Conservation (phyloP, 2,113 vertebrate genomes). For the Rhinolophus ferrumequinum region DNA sequence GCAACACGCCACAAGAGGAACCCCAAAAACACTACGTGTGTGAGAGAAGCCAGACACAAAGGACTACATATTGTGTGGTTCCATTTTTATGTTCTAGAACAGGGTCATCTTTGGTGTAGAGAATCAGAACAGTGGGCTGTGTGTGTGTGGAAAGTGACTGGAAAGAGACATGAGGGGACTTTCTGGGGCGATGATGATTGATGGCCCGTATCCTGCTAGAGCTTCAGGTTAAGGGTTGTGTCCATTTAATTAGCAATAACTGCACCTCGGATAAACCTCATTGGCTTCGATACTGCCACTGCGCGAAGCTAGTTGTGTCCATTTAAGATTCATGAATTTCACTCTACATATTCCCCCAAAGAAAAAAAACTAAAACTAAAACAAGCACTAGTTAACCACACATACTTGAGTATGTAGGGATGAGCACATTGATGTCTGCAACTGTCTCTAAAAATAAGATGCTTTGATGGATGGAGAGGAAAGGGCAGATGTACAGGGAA, state of each 20-base stretch:
- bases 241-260: not conserved
- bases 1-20: not conserved
- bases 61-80: not conserved
- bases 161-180: not conserved
- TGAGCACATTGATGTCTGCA: not conserved
- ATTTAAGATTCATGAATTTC: not conserved
- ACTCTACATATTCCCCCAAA: not conserved
- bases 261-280: too few species aligned
- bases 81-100: not conserved
- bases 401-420: not conserved
- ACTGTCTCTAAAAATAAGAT: not conserved
- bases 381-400: not conserved
- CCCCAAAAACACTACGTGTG: not conserved
- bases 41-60: not conserved
- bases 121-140: not conserved
- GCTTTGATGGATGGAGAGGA: not conserved
- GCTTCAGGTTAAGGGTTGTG: not conserved
- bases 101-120: not conserved
- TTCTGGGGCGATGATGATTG: not conserved
- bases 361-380: not conserved
- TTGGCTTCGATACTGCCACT: too few species aligned
- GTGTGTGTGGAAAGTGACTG: not conserved
- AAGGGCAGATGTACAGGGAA: not conserved
- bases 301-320: too few species aligned
- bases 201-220: not conserved